A percentile compares a stretch with the other conserved stretches of the same genome.
Conservation (phyloP, 1,140 invertebrate species). For the Halesus radiatus region DNA sequence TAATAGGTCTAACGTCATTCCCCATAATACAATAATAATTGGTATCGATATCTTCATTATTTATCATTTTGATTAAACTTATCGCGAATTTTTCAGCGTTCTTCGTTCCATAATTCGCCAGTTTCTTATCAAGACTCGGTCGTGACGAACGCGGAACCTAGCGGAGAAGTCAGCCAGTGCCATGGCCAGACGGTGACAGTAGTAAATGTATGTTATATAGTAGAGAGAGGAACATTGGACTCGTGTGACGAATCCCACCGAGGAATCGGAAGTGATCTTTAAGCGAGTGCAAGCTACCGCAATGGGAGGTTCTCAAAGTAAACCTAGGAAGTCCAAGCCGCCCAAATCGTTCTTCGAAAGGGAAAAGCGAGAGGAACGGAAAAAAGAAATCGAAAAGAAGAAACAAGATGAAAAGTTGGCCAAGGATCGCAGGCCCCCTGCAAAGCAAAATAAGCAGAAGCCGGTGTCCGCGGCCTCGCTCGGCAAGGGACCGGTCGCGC, state of each 20-base stretch:
- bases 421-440: conserved; percentile 36
- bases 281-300: background rate
- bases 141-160: background rate
- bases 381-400: conserved; percentile 61
- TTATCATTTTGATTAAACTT: background rate
- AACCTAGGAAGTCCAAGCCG: conserved; percentile 62
- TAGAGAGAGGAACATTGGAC: background rate
- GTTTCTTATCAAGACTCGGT: conserved; percentile 2
- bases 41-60: background rate
- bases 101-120: background rate
- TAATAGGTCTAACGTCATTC: too few relatives aligned
- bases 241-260: background rate
- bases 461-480: conserved; percentile 7
- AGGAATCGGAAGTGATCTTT: background rate
- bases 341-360: conserved; percentile 67
- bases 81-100: background rate
- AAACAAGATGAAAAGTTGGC: conserved; percentile 49
- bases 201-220: background rate
- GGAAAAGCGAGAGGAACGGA: conserved; percentile 63
- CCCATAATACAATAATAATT: background rate
- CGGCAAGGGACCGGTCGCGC: background rate
- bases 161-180: background rate
- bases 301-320: conserved; percentile 64
- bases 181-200: background rate
- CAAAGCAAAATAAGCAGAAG: conserved; percentile 30